Conservation (phyloP, 2,797 vertebrate genomes). For the Anolis apletophallus region DNA sequence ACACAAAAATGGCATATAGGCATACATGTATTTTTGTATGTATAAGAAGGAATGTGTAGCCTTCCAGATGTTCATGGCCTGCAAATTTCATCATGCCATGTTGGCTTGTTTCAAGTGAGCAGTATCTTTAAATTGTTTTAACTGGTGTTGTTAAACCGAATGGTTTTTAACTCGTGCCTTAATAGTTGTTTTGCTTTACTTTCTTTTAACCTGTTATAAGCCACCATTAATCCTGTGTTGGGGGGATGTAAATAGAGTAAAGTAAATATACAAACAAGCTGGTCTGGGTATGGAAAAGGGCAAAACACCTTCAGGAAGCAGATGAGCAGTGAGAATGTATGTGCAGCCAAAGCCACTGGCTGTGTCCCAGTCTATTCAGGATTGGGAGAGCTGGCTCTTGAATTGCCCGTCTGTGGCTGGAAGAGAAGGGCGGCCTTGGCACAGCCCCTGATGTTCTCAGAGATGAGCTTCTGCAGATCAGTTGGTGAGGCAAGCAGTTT, state of each 20-base stretch:
- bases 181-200: background rate
- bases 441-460: background rate
- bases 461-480: background rate
- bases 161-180: background rate
- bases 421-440: background rate
- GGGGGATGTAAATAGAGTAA: too few relatives aligned
- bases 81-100: background rate
- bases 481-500: background rate
- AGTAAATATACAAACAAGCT: background rate
- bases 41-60: background rate
- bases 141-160: background rate
- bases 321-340: background rate
- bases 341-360: too few relatives aligned
- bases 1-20: too few relatives aligned
- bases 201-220: too few relatives aligned
- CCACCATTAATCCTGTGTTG: too few relatives aligned
- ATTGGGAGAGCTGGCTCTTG: background rate
- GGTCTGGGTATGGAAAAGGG: background rate
- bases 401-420: background rate
- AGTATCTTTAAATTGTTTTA: background rate
- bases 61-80: background rate
- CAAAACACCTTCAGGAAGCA: background rate
- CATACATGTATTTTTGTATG: background rate
- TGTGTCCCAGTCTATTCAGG: background rate
- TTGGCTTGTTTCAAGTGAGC: background rate